Evolutionary conservation across 64 coral and sea anemone genomes (phyloP).

Genomic region (Astreopora myriophthalma): DNA sequence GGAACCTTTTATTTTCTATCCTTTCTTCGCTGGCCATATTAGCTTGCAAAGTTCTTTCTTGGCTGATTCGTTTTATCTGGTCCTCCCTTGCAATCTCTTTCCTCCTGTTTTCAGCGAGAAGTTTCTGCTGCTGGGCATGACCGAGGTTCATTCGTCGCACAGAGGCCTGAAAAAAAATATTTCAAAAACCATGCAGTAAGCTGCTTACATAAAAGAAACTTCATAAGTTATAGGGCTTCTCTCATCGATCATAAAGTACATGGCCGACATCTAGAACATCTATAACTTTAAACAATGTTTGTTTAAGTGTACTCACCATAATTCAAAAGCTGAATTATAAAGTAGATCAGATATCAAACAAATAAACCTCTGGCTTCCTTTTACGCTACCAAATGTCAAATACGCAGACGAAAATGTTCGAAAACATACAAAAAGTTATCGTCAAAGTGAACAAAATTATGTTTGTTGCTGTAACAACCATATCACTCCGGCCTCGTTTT

Average conservation of each 20-base stretch:
- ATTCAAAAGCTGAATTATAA: background rate
- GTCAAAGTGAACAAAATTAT: background rate
- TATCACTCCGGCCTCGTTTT: background rate
- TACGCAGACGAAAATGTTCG: background rate
- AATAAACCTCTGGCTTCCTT: background rate
- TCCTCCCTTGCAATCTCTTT: slow-evolving; percentile 92
- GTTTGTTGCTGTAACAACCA: slow-evolving; percentile 57
- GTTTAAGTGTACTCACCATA: background rate
- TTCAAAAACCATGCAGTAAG: background rate
- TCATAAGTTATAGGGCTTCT: too few species aligned
- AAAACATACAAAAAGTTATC: background rate
- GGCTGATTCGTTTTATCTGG: slow-evolving; percentile 86
- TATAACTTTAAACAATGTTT: background rate
- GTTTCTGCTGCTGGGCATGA: slow-evolving; percentile 90
- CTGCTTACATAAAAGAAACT: too few species aligned
- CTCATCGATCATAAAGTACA: too few species aligned
- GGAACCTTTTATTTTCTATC: slow-evolving; percentile 94
- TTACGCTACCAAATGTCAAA: background rate
- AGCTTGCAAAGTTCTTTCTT: slow-evolving; percentile 85
- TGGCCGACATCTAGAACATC: too few species aligned
- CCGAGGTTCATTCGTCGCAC: slow-evolving; percentile 81
- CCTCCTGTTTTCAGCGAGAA: slow-evolving; percentile 81
- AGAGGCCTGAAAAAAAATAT: slow-evolving; percentile 65
- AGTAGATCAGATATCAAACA: background rate
- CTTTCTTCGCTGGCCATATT: slow-evolving; percentile 96